Conservation (phyloP, 2,888 invertebrate genomes). For the Subacronicta megacephala region DNA sequence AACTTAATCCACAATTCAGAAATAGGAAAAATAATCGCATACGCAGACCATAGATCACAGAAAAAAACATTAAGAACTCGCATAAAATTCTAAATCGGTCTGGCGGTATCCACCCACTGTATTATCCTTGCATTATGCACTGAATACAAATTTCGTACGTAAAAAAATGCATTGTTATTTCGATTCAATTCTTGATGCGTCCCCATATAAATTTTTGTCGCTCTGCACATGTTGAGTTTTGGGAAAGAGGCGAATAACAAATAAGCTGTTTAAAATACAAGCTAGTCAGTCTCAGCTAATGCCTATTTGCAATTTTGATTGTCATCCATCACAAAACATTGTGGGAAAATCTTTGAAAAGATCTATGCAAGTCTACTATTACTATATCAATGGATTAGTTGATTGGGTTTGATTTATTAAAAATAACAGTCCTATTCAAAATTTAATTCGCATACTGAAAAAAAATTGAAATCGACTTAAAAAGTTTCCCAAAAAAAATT, state of each 20-base stretch:
- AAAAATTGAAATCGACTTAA: too few relatives aligned
- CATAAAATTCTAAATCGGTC: slow-evolving; percentile 78
- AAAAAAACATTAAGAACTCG: slow-evolving; percentile 69
- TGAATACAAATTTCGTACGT: slow-evolving; percentile 80
- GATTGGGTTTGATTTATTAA: too few relatives aligned
- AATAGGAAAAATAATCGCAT: slow-evolving; percentile 46
- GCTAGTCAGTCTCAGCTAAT: slow-evolving; percentile 46
- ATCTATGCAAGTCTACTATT: too few relatives aligned
- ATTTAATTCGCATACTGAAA: too few relatives aligned
- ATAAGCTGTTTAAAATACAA: slow-evolving; percentile 39
- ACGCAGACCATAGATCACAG: slow-evolving; percentile 45
- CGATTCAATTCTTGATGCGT: slow-evolving; percentile 78
- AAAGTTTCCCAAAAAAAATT: too few relatives aligned
- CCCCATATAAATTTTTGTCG: slow-evolving; percentile 73
- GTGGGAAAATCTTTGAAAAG: slow-evolving; percentile 15
- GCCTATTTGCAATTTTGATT: slow-evolving; percentile 46
- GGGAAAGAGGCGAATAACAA: slow-evolving; percentile 43
- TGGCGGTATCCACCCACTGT: slow-evolving; percentile 79
- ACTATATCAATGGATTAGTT: too few relatives aligned
- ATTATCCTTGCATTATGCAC: slow-evolving; percentile 79
- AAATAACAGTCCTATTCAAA: too few relatives aligned
- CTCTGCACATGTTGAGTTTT: slow-evolving; percentile 62
- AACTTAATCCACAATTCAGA: slow-evolving; percentile 32
- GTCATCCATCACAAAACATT: slow-evolving; percentile 11
- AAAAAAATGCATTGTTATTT: slow-evolving; percentile 79